Evolutionary conservation across 2,113 vertebrate genomes (phyloP).

Genomic region (Dryoscopus gambensis): DNA sequence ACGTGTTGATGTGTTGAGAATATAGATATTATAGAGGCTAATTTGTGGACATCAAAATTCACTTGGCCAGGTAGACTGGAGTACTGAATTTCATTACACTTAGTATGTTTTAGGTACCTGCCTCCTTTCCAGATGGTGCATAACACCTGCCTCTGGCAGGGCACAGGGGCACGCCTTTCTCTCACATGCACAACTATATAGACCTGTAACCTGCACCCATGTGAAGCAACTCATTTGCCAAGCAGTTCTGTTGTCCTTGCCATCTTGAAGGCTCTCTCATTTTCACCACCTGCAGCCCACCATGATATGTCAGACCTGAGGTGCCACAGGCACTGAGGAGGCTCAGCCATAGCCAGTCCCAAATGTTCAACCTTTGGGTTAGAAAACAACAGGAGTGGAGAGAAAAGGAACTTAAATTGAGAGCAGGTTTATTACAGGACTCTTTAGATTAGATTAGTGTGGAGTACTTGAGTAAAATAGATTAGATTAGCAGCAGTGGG

Average conservation of each 20-base stretch:
- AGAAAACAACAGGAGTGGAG: not conserved
- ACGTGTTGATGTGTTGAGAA: not conserved
- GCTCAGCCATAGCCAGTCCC: not conserved
- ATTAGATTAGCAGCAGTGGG: not conserved
- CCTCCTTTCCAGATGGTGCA: not conserved
- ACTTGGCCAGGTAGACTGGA: not conserved
- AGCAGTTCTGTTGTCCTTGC: not conserved
- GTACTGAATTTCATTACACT: not conserved
- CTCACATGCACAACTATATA: not conserved
- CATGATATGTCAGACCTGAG: not conserved
- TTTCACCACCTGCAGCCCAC: not conserved
- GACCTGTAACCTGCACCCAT: not conserved
- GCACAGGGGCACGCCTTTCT: not conserved
- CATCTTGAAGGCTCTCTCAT: not conserved
- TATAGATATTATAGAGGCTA: not conserved
- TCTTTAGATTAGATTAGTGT: not conserved
- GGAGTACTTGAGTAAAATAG: not conserved
- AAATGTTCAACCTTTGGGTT: not conserved
- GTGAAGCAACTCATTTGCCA: not conserved
- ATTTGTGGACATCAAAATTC: not conserved
- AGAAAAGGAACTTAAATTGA: not conserved
- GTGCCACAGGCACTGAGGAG: not conserved
- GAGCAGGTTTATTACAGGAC: not conserved
- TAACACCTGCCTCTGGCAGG: not conserved
- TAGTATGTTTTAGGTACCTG: not conserved